A percentile compares a stretch with the other conserved stretches of the same genome.
These are phyloP conservation scores for Proterorhinus semilunaris DNA, from an alignment of 2,113 vertebrate species.

Conservation along the genomic window DNA sequence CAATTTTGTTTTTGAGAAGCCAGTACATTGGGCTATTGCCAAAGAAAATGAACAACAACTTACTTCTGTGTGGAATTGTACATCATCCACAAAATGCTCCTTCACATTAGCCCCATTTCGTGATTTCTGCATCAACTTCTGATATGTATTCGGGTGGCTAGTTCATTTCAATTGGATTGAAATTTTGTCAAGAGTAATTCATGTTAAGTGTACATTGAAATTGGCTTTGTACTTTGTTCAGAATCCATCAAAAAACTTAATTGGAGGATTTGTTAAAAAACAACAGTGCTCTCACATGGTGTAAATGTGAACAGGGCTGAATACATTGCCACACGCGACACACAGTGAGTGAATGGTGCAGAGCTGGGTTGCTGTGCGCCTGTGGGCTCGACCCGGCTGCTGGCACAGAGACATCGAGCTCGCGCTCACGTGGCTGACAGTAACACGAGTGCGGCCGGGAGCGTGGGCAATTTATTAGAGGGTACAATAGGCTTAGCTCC, in stretches of 20 bases:
- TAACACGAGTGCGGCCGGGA: constrained; percentile 28
- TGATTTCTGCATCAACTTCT: no score
- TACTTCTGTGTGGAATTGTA: no score
- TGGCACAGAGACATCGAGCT: constrained; percentile 40
- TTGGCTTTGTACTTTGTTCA: no score
- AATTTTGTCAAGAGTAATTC: no score
- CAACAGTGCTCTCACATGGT: constrained; percentile 26
- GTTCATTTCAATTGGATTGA: no score
- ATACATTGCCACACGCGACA: constrained; percentile 21
- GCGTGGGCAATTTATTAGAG: constrained; percentile 41
- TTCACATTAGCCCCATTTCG: no score
- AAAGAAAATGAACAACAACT: no score
- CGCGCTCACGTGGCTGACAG: constrained; percentile 36
- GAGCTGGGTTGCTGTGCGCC: constrained; percentile 43
- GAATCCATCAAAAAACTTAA: background rate
- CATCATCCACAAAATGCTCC: no score
- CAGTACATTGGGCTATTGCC: background rate
- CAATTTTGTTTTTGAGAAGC: background rate
- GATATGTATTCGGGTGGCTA: no score
- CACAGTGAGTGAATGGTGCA: constrained; percentile 40
- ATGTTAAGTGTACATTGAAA: no score
- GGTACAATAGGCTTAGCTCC: constrained; percentile 51
- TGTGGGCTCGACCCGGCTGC: constrained; percentile 37
- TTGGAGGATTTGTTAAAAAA: background rate
- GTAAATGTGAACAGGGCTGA: constrained; percentile 32